Evolutionary conservation across 2,113 vertebrate species (phyloP), one percentile per base, ranked within the genome.

Genomic region (Myiagra hebetior): DNA sequence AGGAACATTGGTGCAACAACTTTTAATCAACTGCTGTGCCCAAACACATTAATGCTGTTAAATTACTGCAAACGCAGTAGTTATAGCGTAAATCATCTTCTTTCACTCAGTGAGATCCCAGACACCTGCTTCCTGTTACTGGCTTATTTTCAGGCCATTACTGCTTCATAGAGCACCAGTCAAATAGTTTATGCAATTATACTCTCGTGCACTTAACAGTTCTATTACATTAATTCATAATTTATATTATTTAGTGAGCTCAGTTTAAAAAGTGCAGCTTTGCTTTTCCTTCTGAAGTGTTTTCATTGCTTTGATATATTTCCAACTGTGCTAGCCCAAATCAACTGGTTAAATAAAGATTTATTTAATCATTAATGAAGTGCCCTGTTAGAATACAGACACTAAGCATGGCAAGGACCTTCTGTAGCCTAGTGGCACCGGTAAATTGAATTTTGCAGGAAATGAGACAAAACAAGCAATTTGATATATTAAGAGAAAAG

Each of bases 141-240:
- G 97, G 96, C 98, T 98, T 98, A 98, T 98, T 99, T 98, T 96
- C 95, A 97, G 98, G 98, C 98, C 98, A 98, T 99, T 98, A 98
- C 97, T 88, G 97, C 97, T 97, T 98, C 85, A 84, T 47, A 98
- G 97, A 97, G 92, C 96, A 96, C 98, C 97, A 98, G 98, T 98
- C 98, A 98, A 97, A 98, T 91, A 97, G 97, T 97, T 97, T 97
- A 94, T 96, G 97, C 96, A 94, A 96, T 98, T 96, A 97, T 70
- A 84, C 82, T 92, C 96, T 90, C 93, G 73, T 84, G 96, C 96
- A 81, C 87, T 98, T 98, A 97, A 97, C 96, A 92, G 97, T 98
- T 98, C 96, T 95, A 97, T 98, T 98, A 97, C 97, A 97, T 94
- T 98, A 98, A 98, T 98, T 98, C 98, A 98, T 98, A 98, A 98